These are phyloP conservation scores for Rhabdornis inornatus DNA, from an alignment of 2,113 vertebrate genomes.

Conservation along the genomic window DNA sequence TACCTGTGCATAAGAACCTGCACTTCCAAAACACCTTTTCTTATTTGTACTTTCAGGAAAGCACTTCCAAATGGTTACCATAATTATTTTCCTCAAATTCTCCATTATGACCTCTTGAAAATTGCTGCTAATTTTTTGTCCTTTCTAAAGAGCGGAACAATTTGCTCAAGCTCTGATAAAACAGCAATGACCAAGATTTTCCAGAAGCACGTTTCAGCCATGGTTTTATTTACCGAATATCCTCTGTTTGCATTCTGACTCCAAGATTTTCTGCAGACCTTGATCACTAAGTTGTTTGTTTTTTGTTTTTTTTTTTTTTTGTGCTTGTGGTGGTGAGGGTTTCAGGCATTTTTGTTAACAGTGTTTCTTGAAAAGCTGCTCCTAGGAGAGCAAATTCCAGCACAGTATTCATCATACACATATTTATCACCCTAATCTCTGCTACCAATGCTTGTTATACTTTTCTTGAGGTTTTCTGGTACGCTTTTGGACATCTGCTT, in stretches of 20 bases:
- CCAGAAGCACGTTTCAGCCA: background rate
- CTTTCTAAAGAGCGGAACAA: background rate
- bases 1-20: background rate
- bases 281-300: background rate
- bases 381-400: slow-evolving; percentile 14
- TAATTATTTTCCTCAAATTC: background rate
- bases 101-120: background rate
- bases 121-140: background rate
- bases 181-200: background rate
- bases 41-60: background rate
- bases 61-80: background rate
- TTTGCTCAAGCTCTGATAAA: background rate
- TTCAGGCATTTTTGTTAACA: background rate
- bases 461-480: slow-evolving; percentile 71
- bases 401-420: slow-evolving; percentile 48
- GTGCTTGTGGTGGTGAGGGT: too few species aligned
- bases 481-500: slow-evolving; percentile 74
- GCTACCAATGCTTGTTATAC: slow-evolving; percentile 67
- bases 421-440: slow-evolving; percentile 69
- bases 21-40: background rate
- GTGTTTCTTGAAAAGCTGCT: slow-evolving; percentile 24
- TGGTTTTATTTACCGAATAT: slow-evolving; percentile 8
- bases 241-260: slow-evolving; percentile 5
- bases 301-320: background rate
- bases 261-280: slow-evolving; percentile 31